Conservation (phyloP, 2,113 vertebrate species). For the Zapus hudsonius region DNA sequence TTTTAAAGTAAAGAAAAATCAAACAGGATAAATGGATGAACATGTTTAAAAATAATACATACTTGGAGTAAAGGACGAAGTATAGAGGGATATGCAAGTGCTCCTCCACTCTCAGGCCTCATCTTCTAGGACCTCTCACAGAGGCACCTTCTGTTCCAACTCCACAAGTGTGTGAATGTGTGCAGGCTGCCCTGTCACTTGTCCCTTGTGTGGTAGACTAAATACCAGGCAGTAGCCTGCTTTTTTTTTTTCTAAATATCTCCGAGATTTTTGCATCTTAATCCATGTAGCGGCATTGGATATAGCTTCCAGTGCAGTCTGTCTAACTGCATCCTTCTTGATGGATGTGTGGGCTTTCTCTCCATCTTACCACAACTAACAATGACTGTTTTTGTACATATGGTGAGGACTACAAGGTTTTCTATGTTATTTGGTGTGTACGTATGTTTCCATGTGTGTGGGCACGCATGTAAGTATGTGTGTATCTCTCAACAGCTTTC, state of each 20-base stretch:
- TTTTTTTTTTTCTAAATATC: background rate
- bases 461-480: no score
- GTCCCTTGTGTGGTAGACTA: background rate
- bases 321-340: background rate
- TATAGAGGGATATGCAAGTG: background rate
- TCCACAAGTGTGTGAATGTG: background rate
- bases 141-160: background rate
- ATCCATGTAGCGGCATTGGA: background rate
- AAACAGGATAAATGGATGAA: background rate
- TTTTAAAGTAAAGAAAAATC: constrained; percentile 31
- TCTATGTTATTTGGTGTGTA: no score
- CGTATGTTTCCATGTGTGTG: no score
- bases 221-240: background rate
- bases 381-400: background rate
- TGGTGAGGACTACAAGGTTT: background rate
- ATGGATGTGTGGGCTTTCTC: background rate
- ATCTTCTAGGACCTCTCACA: background rate
- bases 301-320: background rate
- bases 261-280: background rate
- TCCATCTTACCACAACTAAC: background rate
- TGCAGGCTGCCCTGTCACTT: background rate
- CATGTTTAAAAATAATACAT: background rate
- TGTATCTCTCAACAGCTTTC: no score
- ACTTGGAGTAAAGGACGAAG: background rate
- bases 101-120: background rate